These are phyloP conservation scores for Microctonus aethiopoides DNA, from an alignment of 2,888 invertebrate genomes.

Conservation along the genomic window DNA sequence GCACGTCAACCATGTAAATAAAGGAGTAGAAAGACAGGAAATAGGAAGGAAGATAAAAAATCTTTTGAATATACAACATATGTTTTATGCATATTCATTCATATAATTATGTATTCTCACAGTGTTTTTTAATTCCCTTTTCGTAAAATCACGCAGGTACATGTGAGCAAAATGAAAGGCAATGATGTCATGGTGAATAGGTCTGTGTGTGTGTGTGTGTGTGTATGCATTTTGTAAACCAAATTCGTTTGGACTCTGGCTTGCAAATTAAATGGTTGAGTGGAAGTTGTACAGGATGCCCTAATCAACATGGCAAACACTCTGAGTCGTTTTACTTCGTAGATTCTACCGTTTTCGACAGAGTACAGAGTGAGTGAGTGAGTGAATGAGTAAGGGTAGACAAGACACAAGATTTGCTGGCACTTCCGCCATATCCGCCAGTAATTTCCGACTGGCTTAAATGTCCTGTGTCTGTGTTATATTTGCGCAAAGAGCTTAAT, in stretches of 20 bases:
- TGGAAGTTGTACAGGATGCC: slow-evolving; percentile 20
- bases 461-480: slow-evolving; percentile 7
- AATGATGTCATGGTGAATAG: no score
- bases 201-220: neutral
- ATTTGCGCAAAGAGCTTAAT: neutral
- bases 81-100: slow-evolving; percentile 25
- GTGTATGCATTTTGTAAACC: slow-evolving; percentile 3
- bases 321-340: neutral
- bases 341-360: neutral
- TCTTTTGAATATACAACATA: neutral
- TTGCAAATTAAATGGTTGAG: slow-evolving; percentile 23
- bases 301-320: slow-evolving; percentile 22
- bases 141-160: no score
- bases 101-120: slow-evolving; percentile 19
- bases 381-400: neutral
- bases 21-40: neutral
- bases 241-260: slow-evolving; percentile 22
- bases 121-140: neutral
- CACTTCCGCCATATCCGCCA: slow-evolving; percentile 18
- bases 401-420: slow-evolving; percentile 14
- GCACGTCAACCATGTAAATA: neutral
- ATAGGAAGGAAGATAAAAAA: neutral
- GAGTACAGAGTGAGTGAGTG: neutral
- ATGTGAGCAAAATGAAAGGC: neutral
- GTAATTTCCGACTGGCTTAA: slow-evolving; percentile 17